These are phyloP conservation scores for Myotis davidii DNA, from an alignment of 2,113 vertebrate genomes.

Conservation along the genomic window DNA sequence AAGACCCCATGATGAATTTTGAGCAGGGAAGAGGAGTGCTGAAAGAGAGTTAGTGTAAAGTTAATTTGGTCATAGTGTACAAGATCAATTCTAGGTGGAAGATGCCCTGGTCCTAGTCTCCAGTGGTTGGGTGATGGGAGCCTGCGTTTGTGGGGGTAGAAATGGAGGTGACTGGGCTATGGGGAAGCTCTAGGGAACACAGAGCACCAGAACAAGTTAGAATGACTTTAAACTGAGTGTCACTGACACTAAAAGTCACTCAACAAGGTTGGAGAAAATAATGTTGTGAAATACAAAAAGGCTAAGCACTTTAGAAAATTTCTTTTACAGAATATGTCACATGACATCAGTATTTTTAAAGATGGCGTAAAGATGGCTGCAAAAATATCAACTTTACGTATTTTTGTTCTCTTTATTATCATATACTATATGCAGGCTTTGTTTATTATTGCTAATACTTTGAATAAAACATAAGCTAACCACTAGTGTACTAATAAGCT, in stretches of 20 bases:
- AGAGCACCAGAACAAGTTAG: not conserved
- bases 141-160: not conserved
- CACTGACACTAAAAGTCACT: not conserved
- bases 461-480: not conserved
- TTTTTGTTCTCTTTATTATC: not conserved
- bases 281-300: not conserved
- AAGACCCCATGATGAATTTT: not conserved
- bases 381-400: not conserved
- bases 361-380: not conserved
- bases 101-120: rapidly evolving
- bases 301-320: not conserved
- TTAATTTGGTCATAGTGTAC: not conserved
- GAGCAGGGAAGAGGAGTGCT: not conserved
- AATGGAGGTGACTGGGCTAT: not conserved
- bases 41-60: not conserved
- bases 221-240: not conserved
- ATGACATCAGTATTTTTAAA: not conserved
- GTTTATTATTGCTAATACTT: slow-evolving; percentile 22
- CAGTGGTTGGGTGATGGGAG: no score
- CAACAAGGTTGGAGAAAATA: not conserved
- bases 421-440: not conserved
- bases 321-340: not conserved
- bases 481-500: not conserved
- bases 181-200: not conserved
- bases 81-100: not conserved